Conservation (phyloP, 92 coral and sea anemone species). For the Nematostella vectensis region DNA sequence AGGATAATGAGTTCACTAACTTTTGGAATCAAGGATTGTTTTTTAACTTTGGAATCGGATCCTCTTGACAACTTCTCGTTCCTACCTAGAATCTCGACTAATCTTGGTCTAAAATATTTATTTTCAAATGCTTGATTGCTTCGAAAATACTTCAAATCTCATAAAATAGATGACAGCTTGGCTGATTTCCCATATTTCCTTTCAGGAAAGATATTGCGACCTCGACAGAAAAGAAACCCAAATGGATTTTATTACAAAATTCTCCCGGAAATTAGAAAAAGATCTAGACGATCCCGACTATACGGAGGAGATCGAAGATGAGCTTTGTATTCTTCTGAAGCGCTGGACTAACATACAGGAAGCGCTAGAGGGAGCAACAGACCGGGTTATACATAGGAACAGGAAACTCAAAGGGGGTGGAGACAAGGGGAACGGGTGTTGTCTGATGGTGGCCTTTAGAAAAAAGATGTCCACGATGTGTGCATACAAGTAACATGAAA, state of each 20-base stretch:
- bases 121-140: too few relatives aligned
- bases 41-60: too few relatives aligned
- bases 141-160: too few relatives aligned
- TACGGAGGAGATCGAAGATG: slow-evolving; percentile 20
- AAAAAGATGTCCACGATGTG: slow-evolving; percentile 1
- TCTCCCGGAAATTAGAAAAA: slow-evolving; percentile 29
- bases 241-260: slow-evolving; percentile 20
- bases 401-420: neutral
- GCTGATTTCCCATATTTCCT: too few relatives aligned
- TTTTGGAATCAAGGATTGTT: too few relatives aligned
- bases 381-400: slow-evolving; percentile 8
- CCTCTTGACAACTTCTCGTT: too few relatives aligned
- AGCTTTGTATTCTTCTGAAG: slow-evolving; percentile 12
- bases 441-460: slow-evolving; percentile 12
- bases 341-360: slow-evolving; percentile 36
- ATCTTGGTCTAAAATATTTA: too few relatives aligned
- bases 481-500: slow-evolving; percentile 9
- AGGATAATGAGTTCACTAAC: too few relatives aligned
- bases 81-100: too few relatives aligned
- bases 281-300: slow-evolving; percentile 24
- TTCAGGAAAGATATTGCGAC: slow-evolving; percentile 21
- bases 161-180: too few relatives aligned
- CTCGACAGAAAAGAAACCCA: slow-evolving; percentile 16
- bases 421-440: too few relatives aligned
- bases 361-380: slow-evolving; percentile 19